These are phyloP conservation scores for Ligdia adustata DNA, from an alignment of 2,888 invertebrate genomes.

Conservation along the genomic window DNA sequence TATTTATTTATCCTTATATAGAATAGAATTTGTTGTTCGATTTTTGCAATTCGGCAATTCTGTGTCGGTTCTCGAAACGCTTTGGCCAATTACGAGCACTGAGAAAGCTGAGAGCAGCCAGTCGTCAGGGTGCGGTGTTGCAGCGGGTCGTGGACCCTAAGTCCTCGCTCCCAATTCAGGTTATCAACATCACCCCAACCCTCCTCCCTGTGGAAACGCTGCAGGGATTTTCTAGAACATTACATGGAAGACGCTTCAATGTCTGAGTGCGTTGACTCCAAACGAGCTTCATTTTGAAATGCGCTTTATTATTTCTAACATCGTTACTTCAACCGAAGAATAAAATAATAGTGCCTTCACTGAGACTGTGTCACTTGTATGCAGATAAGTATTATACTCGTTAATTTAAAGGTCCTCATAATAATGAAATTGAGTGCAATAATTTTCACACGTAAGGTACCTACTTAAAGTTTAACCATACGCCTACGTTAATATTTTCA, in stretches of 20 bases:
- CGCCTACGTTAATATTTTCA: neutral
- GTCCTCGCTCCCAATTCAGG: slow-evolving; percentile 79
- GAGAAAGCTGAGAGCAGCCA: no score
- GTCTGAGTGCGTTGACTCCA: slow-evolving; percentile 74
- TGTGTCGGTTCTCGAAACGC: no score
- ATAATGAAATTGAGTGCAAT: slow-evolving; percentile 4
- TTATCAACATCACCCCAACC: slow-evolving; percentile 72
- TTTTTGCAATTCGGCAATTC: no score
- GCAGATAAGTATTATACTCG: no score
- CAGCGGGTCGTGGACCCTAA: slow-evolving; percentile 75
- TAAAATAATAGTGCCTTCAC: no score
- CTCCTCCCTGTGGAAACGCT: slow-evolving; percentile 58
- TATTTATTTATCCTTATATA: no score
- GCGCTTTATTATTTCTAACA: slow-evolving; percentile 30
- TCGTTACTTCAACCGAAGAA: no score
- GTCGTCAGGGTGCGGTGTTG: slow-evolving; percentile 73
- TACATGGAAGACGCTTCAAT: slow-evolving; percentile 68
- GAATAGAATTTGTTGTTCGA: no score
- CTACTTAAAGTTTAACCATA: neutral
- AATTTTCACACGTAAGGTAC: slow-evolving; percentile 1
- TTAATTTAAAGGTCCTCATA: neutral
- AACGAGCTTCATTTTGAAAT: slow-evolving; percentile 40
- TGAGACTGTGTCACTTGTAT: no score
- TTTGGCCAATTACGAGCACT: no score
- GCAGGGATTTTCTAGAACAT: slow-evolving; percentile 78